Conservation (phyloP, 2,797 vertebrate species). For the Notolepis coatsorum region DNA sequence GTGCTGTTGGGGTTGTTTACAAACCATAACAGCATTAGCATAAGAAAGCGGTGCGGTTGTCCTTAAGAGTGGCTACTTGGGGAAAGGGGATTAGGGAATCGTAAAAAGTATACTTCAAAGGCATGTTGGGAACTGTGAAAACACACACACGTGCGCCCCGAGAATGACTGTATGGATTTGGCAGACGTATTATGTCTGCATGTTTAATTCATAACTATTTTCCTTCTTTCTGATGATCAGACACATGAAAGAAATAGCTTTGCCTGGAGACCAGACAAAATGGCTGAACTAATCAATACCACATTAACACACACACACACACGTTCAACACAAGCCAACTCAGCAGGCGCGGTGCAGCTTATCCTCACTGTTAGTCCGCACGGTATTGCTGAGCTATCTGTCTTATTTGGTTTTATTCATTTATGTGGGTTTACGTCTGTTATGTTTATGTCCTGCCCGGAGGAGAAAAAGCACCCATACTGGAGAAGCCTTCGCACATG, state of each 20-base stretch:
- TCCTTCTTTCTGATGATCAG: conserved; percentile 78
- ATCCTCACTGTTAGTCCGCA: conserved; percentile 30
- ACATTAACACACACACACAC: conserved; percentile 54
- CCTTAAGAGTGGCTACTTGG: conserved; percentile 26
- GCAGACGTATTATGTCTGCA: conserved; percentile 52
- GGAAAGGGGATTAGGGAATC: conserved; percentile 8
- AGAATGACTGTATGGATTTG: conserved; percentile 64
- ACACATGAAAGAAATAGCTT: conserved; percentile 74
- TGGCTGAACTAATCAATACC: conserved; percentile 79
- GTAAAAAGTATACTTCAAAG: conserved; percentile 49
- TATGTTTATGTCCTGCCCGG: conserved; percentile 54
- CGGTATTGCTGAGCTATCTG: conserved; percentile 10
- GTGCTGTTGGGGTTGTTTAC: no score
- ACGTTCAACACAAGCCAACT: no score
- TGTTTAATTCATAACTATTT: conserved; percentile 78
- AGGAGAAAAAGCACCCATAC: conserved; percentile 36
- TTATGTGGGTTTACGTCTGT: conserved; percentile 46
- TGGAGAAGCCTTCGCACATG: conserved; percentile 10
- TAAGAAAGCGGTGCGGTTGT: no score
- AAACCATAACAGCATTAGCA: no score
- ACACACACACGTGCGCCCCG: neutral
- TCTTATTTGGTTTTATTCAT: conserved; percentile 47
- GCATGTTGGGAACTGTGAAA: conserved; percentile 50
- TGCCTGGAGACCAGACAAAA: conserved; percentile 76
- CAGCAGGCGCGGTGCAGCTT: conserved; percentile 47